A percentile compares a stretch with the other conserved stretches of the same genome.
These are phyloP conservation scores for Eptesicus fuscus DNA, from an alignment of 2,113 vertebrate species.

Conservation along the genomic window DNA sequence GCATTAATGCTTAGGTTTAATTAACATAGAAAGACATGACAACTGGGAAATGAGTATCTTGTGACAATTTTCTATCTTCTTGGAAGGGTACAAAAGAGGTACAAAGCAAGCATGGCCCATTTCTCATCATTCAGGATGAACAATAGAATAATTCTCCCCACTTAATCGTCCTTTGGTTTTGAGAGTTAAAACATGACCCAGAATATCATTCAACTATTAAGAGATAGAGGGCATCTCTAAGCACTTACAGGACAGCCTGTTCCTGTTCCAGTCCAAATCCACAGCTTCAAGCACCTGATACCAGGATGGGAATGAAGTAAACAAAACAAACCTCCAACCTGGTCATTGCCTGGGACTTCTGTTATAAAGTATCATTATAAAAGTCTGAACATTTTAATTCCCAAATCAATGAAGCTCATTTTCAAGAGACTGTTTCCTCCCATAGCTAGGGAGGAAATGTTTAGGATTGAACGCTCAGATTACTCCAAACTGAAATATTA, in stretches of 20 bases:
- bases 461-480: background rate
- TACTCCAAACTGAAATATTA: background rate
- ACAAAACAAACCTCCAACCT: background rate
- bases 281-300: background rate
- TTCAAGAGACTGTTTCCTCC: conserved; percentile 2
- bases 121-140: background rate
- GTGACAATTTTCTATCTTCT: background rate
- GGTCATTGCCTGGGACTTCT: background rate
- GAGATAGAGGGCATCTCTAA: background rate
- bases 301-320: background rate
- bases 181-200: background rate
- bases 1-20: background rate
- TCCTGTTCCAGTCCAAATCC: background rate
- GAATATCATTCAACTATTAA: background rate
- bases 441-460: background rate
- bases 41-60: background rate
- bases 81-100: background rate
- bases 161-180: background rate
- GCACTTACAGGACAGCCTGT: background rate
- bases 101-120: background rate
- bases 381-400: conserved; percentile 7
- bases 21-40: background rate
- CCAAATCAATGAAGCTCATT: background rate
- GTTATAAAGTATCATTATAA: background rate
- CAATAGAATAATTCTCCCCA: background rate